phyloP scores from a whole-genome alignment of 2,797 vertebrate genomes.

The Podargus strigoides region DNA sequence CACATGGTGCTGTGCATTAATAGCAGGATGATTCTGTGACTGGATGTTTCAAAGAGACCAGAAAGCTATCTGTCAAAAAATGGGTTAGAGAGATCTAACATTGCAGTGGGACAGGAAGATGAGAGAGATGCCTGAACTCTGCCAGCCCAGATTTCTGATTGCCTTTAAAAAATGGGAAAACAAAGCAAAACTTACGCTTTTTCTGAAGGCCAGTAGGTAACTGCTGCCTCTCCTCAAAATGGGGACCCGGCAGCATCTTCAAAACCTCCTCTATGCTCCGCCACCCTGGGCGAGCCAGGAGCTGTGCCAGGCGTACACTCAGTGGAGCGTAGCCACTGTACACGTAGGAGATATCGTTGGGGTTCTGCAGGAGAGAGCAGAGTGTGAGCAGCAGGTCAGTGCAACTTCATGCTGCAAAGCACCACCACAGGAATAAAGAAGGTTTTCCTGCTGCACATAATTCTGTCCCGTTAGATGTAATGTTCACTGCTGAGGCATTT shows the following conservation, averaged over 20 bases:
- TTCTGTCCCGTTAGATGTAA: neutral
- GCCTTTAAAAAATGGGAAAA: neutral
- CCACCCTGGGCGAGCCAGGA: constrained; percentile 93
- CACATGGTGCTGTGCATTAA: neutral
- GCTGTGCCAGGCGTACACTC: constrained; percentile 91
- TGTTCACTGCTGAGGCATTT: accelerated
- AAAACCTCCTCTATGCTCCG: constrained; percentile 96
- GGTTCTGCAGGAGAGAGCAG: constrained; percentile 79
- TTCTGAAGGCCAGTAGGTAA: constrained; percentile 84
- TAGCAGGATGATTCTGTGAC: neutral
- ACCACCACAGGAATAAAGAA: neutral
- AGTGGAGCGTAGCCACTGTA: constrained; percentile 96
- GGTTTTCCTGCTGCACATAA: neutral
- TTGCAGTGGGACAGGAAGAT: neutral
- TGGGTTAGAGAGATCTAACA: neutral
- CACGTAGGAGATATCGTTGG: constrained; percentile 96
- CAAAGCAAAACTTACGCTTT: constrained; percentile 69
- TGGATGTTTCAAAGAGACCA: neutral
- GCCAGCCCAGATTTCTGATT: neutral
- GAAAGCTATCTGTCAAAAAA: neutral
- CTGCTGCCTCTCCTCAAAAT: constrained; percentile 95
- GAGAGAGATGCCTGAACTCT: neutral
- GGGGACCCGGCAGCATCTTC: constrained; percentile 94
- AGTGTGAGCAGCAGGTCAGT: neutral
- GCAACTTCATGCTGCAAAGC: neutral